phyloP scores from a whole-genome alignment of 2,113 vertebrate species.

The Emydura subglobosa region DNA sequence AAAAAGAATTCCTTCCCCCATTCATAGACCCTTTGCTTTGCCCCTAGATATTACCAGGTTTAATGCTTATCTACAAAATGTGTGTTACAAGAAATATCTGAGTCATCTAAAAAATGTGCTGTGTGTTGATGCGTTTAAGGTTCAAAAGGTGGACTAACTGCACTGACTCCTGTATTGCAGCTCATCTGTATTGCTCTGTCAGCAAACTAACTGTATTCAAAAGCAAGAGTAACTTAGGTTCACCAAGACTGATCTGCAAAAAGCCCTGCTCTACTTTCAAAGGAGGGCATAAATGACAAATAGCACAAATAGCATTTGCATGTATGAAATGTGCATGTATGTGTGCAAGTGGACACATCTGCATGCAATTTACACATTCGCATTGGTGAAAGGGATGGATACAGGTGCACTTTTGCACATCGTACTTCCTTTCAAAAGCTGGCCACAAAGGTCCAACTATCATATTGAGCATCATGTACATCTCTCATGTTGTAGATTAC shows the following conservation, averaged over 20 bases:
- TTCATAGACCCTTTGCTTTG: neutral
- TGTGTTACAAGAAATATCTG: neutral
- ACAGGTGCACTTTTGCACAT: accelerated
- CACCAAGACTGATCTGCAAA: accelerated
- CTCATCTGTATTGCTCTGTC: neutral
- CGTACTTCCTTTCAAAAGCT: neutral
- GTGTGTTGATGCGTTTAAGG: accelerated
- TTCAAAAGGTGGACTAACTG: accelerated
- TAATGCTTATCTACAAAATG: neutral
- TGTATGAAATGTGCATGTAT: neutral
- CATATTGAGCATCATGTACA: accelerated
- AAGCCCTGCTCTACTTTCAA: accelerated
- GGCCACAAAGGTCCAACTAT: neutral
- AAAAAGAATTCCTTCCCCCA: neutral
- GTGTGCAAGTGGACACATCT: neutral
- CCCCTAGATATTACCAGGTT: neutral
- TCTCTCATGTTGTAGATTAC: accelerated
- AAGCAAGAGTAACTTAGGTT: neutral
- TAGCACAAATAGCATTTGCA: accelerated
- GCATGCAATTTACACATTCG: accelerated
- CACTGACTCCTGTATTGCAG: neutral
- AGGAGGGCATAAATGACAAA: neutral
- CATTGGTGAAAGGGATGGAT: accelerated
- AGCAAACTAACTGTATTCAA: neutral
- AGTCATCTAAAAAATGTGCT: accelerated